Base-by-base conservation (phyloP, 2,797 vertebrate genomes). In the Threskiornis aethiopicus region DNA sequence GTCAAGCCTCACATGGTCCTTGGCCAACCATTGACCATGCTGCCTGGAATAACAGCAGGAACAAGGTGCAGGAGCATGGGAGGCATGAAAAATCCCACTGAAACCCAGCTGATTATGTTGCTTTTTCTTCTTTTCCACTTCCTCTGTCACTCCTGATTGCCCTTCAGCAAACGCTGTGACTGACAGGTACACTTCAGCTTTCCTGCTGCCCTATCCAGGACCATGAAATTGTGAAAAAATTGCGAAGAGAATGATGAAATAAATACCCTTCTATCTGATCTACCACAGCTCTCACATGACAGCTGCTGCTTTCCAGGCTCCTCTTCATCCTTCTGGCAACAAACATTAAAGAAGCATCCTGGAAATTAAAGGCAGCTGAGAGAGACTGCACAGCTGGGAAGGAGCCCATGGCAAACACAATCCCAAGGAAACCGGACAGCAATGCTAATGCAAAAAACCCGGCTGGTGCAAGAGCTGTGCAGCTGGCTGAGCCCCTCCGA, bases 281-380 rank as follows among this genome's bases (percentile, higher is more conserved):
- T 75, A 69, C 90, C 57, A 61, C 21, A 24, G 62, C 44, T 76
- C 70, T 81, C 84, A 65, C 49, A 35, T 28, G 35, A 88, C 64
- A 92, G 88, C 64, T 85, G 65, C 77, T 81, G 39, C 85, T 95
- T 96, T 85, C 94, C 83, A 92, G 75, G 73, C 59, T 88, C 85
- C 51, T 81, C 87, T 88, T 90, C 4, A 2, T 59, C 89, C 82
- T 95, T 87, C 77, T 84, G 88, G 92, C 62, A 89, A 89, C 22
- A 42, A 86, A 85, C 14, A 52, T 80, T 90, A 93, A 84, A 93
- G 86, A 24, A 93, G 41, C 51, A 87, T 64, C 65, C 73, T 83
- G 52, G 47, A 96, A 95, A 85, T 85, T 67, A 91, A 92, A 95
- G 58, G 64, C 80, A 90, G 72, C 86, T 35, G 22, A 92, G 66